Conservation (phyloP, 2,888 invertebrate genomes). For the Monoplex corrugatus region DNA sequence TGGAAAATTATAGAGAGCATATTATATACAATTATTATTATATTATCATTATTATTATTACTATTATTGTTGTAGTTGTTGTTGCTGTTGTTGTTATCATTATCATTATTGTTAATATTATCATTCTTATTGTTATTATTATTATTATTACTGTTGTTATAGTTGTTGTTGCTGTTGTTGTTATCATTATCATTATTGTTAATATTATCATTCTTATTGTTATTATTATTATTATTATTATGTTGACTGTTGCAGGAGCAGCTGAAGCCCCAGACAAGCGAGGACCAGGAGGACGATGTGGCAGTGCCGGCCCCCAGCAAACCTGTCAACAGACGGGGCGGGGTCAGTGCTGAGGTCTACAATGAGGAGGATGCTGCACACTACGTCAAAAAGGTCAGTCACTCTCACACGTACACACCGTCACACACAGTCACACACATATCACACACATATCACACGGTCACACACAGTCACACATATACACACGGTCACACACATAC, state of each 20-base stretch:
- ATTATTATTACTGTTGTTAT: no score
- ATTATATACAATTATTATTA: no score
- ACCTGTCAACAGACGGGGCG: constrained; percentile 88
- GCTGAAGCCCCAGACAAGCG: constrained; percentile 81
- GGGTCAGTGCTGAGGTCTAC: constrained; percentile 98
- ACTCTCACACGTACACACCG: not conserved
- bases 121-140: no score
- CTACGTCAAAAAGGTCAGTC: constrained; percentile 96
- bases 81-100: no score
- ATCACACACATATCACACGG: not conserved
- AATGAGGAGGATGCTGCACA: constrained; percentile 99
- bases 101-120: no score
- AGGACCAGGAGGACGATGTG: constrained; percentile 90
- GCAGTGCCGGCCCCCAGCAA: constrained; percentile 83
- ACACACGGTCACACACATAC: not conserved
- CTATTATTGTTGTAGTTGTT: no score
- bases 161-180: no score
- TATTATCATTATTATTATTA: no score
- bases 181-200: no score
- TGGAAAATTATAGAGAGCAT: no score
- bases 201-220: no score
- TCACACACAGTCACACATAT: not conserved
- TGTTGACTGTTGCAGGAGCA: constrained; percentile 78
- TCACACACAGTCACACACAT: not conserved
- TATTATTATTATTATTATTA: no score